Percentiles rank a stretch among this genome's conserved stretches.
Conservation (phyloP, 2,888 invertebrate genomes). For the Podotricha telesiphe region DNA sequence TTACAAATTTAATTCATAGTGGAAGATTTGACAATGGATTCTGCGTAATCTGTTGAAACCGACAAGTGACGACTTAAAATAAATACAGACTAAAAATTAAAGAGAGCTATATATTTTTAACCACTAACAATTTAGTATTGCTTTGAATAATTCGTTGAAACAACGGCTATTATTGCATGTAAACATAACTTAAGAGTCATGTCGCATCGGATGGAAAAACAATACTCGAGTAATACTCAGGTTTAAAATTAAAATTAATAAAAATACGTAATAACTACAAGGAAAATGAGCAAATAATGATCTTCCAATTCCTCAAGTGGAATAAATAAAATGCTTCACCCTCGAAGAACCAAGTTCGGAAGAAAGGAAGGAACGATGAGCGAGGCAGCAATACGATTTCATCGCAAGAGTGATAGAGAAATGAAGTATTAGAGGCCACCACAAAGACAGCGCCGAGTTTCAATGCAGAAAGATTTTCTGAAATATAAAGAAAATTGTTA, state of each 20-base stretch:
- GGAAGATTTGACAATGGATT: slow-evolving; percentile 30
- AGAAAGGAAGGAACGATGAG: slow-evolving; percentile 53
- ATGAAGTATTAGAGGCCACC: slow-evolving; percentile 58
- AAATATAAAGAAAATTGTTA: slow-evolving; percentile 43
- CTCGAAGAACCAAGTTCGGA: slow-evolving; percentile 36
- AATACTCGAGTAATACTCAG: slow-evolving; percentile 51
- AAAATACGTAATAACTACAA: slow-evolving; percentile 37
- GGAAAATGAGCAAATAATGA: slow-evolving; percentile 48
- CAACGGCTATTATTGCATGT: slow-evolving; percentile 55
- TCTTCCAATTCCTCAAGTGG: slow-evolving; percentile 35
- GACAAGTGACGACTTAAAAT: slow-evolving; percentile 26
- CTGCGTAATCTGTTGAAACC: slow-evolving; percentile 6
- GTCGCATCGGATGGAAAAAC: slow-evolving; percentile 72
- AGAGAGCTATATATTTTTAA: slow-evolving; percentile 41
- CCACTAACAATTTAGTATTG: slow-evolving; percentile 62
- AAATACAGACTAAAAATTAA: slow-evolving; percentile 33
- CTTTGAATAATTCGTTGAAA: slow-evolving; percentile 74
- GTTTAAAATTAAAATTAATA: slow-evolving; percentile 38
- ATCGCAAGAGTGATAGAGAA: slow-evolving; percentile 72
- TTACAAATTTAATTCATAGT: slow-evolving; percentile 23
- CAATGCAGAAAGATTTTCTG: slow-evolving; percentile 59
- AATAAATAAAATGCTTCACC: slow-evolving; percentile 38
- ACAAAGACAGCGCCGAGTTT: slow-evolving; percentile 55
- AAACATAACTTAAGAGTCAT: slow-evolving; percentile 58
- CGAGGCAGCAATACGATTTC: slow-evolving; percentile 66